phyloP scores from a whole-genome alignment of 1,140 invertebrate genomes.

The Drosophila trapezifrons region DNA sequence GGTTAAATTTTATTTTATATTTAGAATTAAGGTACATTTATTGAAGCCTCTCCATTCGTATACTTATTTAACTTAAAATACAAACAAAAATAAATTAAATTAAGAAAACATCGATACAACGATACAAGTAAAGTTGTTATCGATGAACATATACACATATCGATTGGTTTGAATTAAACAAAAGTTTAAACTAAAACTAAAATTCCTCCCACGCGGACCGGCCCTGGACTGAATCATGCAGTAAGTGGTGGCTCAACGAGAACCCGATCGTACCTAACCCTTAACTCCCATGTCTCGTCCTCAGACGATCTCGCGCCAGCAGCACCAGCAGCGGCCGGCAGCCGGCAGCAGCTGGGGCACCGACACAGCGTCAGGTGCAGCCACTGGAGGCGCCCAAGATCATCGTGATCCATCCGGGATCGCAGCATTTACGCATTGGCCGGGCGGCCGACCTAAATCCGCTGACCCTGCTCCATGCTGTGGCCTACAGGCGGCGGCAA shows the following conservation, averaged over 20 bases:
- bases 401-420: slow-evolving; percentile 98
- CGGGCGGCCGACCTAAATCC: slow-evolving; percentile 95
- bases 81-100: background rate
- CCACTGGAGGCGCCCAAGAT: slow-evolving; percentile 88
- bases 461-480: slow-evolving; percentile 92
- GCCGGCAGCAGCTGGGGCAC: background rate
- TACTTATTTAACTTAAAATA: background rate
- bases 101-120: background rate
- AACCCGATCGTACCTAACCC: background rate
- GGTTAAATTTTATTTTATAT: background rate
- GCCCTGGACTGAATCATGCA: slow-evolving; percentile 3
- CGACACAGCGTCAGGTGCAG: slow-evolving; percentile 29
- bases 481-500: slow-evolving; percentile 89
- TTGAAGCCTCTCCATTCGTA: too few species aligned
- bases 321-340: slow-evolving; percentile 69
- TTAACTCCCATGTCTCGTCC: background rate
- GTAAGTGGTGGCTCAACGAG: background rate
- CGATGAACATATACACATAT: background rate
- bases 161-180: background rate
- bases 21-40: background rate
- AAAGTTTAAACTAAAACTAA: slow-evolving; percentile 6
- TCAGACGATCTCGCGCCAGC: slow-evolving; percentile 67
- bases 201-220: background rate
- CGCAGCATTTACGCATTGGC: slow-evolving; percentile 94
- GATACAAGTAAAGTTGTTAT: background rate